These are phyloP conservation scores for Temnopleurus reevesii DNA, from an alignment of 53 echinoderm and acorn worm genomes.

Conservation along the genomic window DNA sequence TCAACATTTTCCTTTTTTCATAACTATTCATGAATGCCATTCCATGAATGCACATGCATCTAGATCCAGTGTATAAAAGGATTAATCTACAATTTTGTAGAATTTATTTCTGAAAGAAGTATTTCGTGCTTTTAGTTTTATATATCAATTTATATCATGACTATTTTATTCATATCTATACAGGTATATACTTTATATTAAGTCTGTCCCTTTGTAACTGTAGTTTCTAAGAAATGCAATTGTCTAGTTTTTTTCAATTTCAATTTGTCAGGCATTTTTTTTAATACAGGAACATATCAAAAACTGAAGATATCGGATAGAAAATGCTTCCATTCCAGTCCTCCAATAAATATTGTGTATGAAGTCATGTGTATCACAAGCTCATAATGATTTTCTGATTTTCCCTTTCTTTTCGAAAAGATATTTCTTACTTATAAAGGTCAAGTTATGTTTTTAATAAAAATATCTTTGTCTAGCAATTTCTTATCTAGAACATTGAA, in stretches of 20 bases:
- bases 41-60: not conserved
- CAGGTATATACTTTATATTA: no score
- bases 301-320: no score
- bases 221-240: slow-evolving; percentile 27
- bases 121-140: no score
- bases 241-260: not conserved
- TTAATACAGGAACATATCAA: not conserved
- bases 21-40: slow-evolving; percentile 5
- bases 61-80: no score
- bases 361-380: not conserved
- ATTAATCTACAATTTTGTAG: no score
- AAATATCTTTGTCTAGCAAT: slow-evolving; percentile 15
- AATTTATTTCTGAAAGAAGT: no score
- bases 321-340: not conserved
- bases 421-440: slow-evolving; percentile 18
- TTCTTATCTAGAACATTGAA: slow-evolving; percentile 33
- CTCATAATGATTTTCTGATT: no score
- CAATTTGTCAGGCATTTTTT: not conserved
- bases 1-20: no score
- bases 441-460: slow-evolving; percentile 22
- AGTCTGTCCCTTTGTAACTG: no score
- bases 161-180: no score
- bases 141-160: no score
- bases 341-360: not conserved
- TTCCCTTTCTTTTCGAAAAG: not conserved